Evolutionary conservation across 2,797 vertebrate species (phyloP).

Genomic region (Danionella dracula): DNA sequence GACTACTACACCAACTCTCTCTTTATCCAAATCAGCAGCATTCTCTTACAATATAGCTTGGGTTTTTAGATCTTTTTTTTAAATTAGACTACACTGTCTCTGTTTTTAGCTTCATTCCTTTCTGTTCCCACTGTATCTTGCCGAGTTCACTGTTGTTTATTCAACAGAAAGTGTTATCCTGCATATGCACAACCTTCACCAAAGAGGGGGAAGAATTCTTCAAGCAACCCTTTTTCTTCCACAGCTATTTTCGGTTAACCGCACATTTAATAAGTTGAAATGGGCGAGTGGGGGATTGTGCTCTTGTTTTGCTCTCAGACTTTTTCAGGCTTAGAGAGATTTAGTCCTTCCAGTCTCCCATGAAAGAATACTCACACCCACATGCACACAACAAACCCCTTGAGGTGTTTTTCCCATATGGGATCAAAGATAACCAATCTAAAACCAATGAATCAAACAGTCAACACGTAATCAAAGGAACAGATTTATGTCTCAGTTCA

Average conservation of each 20-base stretch:
- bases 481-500: background rate
- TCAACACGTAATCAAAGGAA: conserved; percentile 7
- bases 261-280: conserved; percentile 65
- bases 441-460: conserved; percentile 1
- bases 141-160: conserved; percentile 30
- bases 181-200: conserved; percentile 41
- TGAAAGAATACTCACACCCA: conserved; percentile 33
- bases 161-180: conserved; percentile 42
- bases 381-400: conserved; percentile 38
- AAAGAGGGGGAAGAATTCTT: conserved; percentile 40
- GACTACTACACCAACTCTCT: conserved; percentile 5
- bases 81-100: background rate
- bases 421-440: conserved; percentile 12
- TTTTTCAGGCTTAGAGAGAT: conserved; percentile 34
- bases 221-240: conserved; percentile 45
- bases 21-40: background rate
- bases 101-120: background rate
- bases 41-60: conserved; percentile 2
- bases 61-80: background rate
- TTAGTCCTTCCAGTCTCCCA: conserved; percentile 37
- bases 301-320: conserved; percentile 43
- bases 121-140: conserved; percentile 16
- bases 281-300: conserved; percentile 41
- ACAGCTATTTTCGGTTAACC: conserved; percentile 70
- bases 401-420: conserved; percentile 3